Evolutionary conservation across 2,113 vertebrate species (phyloP).

Genomic region (Gnathonemus longibarbis): DNA sequence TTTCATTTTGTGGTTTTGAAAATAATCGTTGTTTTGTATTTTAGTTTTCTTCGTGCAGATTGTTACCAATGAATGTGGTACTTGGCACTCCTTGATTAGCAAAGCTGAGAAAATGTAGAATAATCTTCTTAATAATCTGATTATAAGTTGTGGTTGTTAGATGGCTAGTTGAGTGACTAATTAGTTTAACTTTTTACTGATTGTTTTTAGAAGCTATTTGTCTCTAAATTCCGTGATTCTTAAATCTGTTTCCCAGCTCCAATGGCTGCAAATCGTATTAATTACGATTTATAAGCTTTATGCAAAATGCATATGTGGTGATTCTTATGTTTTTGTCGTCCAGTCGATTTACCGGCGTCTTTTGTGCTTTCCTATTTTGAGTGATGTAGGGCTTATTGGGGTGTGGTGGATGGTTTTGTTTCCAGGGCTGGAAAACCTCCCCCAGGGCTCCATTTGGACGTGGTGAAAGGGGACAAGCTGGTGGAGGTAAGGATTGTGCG

Average conservation of each 20-base stretch:
- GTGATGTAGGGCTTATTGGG: neutral
- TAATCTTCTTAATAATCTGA: neutral
- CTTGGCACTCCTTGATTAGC: neutral
- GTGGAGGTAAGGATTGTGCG: conserved; percentile 76
- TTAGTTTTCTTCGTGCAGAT: neutral
- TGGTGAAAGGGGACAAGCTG: conserved; percentile 97
- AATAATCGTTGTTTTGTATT: neutral
- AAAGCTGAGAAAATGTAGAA: neutral
- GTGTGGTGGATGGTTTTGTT: conserved; percentile 27
- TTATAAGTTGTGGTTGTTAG: neutral
- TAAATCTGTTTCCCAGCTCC: neutral
- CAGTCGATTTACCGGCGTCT: neutral
- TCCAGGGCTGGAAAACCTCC: conserved; percentile 95
- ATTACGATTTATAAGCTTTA: neutral
- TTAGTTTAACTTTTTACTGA: neutral
- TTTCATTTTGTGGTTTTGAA: neutral
- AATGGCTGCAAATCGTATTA: neutral
- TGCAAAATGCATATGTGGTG: neutral
- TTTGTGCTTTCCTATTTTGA: neutral
- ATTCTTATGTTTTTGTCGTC: neutral
- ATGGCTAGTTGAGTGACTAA: neutral
- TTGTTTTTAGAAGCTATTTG: neutral
- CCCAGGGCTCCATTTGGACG: conserved; percentile 90
- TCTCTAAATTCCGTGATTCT: neutral
- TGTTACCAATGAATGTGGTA: neutral